A percentile compares a stretch with the other conserved stretches of the same genome.
Evolutionary conservation across 2,888 invertebrate species (phyloP).

Genomic region (Perithous albicinctus): DNA sequence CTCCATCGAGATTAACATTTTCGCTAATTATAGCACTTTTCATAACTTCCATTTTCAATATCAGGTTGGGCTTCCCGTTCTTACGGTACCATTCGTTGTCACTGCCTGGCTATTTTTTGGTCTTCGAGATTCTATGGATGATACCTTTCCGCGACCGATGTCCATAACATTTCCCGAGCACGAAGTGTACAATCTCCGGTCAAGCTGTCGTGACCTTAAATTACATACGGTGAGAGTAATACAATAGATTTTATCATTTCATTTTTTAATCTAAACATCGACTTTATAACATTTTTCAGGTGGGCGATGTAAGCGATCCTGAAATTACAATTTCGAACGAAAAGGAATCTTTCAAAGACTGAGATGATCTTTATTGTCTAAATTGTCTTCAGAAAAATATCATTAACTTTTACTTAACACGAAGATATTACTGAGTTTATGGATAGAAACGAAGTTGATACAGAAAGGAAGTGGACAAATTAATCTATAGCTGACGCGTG

Average conservation of each 20-base stretch:
- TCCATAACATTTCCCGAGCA: conserved; percentile 81
- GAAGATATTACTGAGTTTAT: conserved; percentile 19
- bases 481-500: conserved; percentile 13
- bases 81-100: conserved; percentile 82
- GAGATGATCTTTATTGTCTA: neutral
- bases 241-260: neutral
- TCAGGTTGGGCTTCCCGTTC: conserved; percentile 78
- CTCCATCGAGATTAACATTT: neutral
- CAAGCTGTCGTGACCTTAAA: conserved; percentile 45
- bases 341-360: conserved; percentile 44
- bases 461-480: neutral
- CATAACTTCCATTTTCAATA: neutral
- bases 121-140: conserved; percentile 75
- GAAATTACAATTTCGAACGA: conserved; percentile 36
- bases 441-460: neutral
- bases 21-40: neutral
- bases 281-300: conserved; percentile 10
- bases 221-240: conserved; percentile 34
- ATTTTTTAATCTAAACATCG: neutral
- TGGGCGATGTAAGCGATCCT: conserved; percentile 39
- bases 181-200: conserved; percentile 77
- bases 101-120: conserved; percentile 82
- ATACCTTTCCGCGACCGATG: conserved; percentile 75
- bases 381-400: too few species aligned
- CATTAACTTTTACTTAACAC: too few species aligned